A percentile compares a stretch with the other conserved stretches of the same genome.
phyloP scores from a whole-genome alignment of 2,888 invertebrate species.

The Patella depressa region DNA sequence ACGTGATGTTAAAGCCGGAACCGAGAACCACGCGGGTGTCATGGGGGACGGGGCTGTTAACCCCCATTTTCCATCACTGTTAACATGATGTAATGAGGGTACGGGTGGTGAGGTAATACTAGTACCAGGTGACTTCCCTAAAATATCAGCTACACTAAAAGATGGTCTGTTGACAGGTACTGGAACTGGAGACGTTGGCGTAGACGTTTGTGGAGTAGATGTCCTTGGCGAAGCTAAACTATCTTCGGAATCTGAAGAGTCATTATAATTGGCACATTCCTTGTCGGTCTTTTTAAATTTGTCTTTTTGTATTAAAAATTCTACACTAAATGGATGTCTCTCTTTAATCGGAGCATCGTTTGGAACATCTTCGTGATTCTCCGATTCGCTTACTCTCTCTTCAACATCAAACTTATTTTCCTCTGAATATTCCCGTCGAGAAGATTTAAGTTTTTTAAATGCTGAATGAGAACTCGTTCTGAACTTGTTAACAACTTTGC shows the following conservation, averaged over 20 bases:
- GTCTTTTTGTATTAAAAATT: constrained; percentile 6
- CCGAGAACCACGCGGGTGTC: not conserved
- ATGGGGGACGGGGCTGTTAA: not conserved
- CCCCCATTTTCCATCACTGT: not conserved
- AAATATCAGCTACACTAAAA: not conserved
- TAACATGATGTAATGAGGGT: not conserved
- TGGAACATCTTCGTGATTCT: not conserved
- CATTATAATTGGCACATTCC: not conserved
- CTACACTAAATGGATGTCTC: constrained; percentile 1
- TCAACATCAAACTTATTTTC: not conserved
- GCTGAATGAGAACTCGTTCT: constrained; percentile 4
- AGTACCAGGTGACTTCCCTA: not conserved
- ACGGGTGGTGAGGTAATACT: not conserved
- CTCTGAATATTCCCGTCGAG: not conserved
- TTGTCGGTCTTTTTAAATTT: not conserved
- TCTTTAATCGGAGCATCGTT: not conserved
- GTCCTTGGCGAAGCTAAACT: not conserved
- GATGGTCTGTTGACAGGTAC: not conserved
- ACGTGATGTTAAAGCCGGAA: not conserved
- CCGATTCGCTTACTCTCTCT: not conserved
- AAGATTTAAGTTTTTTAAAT: not conserved
- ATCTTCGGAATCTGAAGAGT: constrained; percentile 1
- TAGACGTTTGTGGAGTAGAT: not conserved
- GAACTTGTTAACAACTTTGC: not conserved
- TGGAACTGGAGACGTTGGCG: not conserved